A percentile compares a stretch with the other conserved stretches of the same genome.
phyloP scores from a whole-genome alignment of 2,113 vertebrate genomes.

The Catharus minimus region DNA sequence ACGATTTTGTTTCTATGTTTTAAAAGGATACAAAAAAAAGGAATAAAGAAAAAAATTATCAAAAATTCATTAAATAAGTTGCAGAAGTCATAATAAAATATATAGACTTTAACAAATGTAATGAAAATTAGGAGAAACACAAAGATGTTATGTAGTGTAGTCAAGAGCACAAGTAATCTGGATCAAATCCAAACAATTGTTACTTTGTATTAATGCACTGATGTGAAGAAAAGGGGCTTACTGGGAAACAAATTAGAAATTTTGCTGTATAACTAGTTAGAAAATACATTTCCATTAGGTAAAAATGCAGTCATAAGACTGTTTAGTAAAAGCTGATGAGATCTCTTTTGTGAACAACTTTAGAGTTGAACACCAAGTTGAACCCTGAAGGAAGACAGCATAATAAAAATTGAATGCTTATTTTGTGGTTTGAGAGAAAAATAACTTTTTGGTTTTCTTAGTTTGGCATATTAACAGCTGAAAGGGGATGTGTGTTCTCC shows the following conservation, averaged over 20 bases:
- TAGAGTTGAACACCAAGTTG: rapidly evolving
- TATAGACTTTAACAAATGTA: not conserved
- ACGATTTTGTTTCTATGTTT: rapidly evolving
- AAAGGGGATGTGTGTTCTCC: not conserved
- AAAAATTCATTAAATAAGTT: not conserved
- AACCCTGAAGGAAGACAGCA: not conserved
- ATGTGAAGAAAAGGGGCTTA: not conserved
- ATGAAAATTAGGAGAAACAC: not conserved
- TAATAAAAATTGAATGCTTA: not conserved
- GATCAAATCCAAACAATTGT: not conserved
- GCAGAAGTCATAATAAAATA: not conserved
- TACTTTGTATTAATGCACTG: not conserved
- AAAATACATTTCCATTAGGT: not conserved
- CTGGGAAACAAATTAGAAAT: rapidly evolving
- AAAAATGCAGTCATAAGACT: not conserved
- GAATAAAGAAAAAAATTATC: not conserved
- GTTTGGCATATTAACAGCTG: not conserved
- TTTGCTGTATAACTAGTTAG: not conserved
- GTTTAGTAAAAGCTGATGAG: not conserved
- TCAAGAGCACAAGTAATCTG: not conserved
- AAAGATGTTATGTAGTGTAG: rapidly evolving
- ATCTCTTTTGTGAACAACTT: not conserved
- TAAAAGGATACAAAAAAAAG: not conserved
- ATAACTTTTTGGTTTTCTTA: not conserved
- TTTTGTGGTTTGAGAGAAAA: not conserved